Base-by-base conservation (phyloP, 2,113 vertebrate species). In the Antennarius striatus region DNA sequence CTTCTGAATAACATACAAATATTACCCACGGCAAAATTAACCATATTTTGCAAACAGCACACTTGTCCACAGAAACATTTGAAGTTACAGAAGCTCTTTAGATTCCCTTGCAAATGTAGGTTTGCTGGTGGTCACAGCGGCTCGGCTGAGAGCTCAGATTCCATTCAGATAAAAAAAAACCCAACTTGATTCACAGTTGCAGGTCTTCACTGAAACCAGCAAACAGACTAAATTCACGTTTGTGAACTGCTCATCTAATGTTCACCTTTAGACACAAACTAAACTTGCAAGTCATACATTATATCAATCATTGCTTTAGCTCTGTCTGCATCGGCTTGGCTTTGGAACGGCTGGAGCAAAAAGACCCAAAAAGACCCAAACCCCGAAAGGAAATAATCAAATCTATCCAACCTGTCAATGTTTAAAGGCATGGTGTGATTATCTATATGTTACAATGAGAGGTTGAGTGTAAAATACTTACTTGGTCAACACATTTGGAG, bases 101-200 rank as follows among this genome's bases (percentile, higher is more conserved):
- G 65, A 88, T 79, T 79, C 61, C 29, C 48, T 62, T 51, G 76
- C 59, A 87, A 88, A 89, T 73, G 79, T 79, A 86, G 83, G 66
- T 60, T 56, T 11, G 15, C 68, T 72, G 54, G 71, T 80, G 81
- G 74, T 84, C 64, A 77, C 36, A 67, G 77, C 47, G 78, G 71
- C 47, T 53, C 79, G 57, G 56, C 65, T 71, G 66, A 43, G 56
- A 78, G 70, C 58, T 56, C 42, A 58, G 70, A 65, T 79, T 65
- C 72, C 76, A 77, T 48, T 43, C 51, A 60, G 32, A 36, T 1
- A 79, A 52, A 76, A 79, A 59, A 79, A 56, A 68, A 14, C 17
- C 7, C 52, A 54, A 17, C 46, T 63, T 22, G 49, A 28, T 57
- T 52, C 52, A 68, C 36, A n/a, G 45, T 8, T 9, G 10, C 5